Evolutionary conservation across 2,797 vertebrate genomes (phyloP), one percentile per base, ranked within the genome.

Genomic region (Microtus californicus): DNA sequence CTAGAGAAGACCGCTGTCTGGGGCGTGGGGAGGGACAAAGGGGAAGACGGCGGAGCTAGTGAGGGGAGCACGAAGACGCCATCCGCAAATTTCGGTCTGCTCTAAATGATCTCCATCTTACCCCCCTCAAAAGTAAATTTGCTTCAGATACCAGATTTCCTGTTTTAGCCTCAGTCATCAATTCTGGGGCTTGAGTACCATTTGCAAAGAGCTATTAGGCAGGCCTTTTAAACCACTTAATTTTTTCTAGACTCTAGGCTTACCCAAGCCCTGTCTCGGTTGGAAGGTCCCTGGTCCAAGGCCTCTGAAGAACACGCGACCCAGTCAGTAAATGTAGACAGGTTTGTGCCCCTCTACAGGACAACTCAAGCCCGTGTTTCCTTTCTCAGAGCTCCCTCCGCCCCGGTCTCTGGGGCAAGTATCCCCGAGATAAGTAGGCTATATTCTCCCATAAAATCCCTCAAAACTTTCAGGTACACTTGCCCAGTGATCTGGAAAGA

Each of bases 361-460:
- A 90, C 29, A 93, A 54, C 90, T 95, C 67, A 94, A 93, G 87
- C 37, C 67, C 81, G 8, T 51, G 51, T 74, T 96, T 61, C 59
- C 77, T 95, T 96, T 97, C 95, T 97, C 93, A 95, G 95, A 94
- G 89, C 29, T 90, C 90, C 86, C 94, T 77, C 74, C 40, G 56
- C 48, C 86, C 79, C 54, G 94, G 71, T 76, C 63, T n/a, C 67
- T 93, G 91, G 95, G 89, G 90, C 91, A 93, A 95, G 94, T 91
- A 93, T 94, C 73, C 87, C 91, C 95, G 91, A 96, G 83, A 67
- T 92, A 87, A 94, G 73, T 31, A 83, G 17, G 31, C 85, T 90
- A 61, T 51, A 54, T 79, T 89, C 78, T 95, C 40, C 67, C 13
- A 14, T 88, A 78, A 86, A 81, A 17, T 87, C 89, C 71, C 56